Conservation (phyloP, 2,797 vertebrate genomes). For the Artibeus jamaicensis region DNA sequence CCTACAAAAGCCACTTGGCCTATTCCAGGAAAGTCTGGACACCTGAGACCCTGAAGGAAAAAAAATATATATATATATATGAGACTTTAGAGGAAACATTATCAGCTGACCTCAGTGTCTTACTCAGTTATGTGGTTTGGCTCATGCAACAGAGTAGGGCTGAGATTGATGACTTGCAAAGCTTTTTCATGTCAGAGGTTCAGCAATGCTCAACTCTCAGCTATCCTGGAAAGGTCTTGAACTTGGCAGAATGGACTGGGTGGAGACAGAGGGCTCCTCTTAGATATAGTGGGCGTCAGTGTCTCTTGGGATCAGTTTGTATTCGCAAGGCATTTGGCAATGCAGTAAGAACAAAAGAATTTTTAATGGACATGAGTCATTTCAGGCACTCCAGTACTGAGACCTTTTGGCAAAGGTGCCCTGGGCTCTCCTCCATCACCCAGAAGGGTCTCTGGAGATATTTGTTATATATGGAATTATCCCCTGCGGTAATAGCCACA, state of each 20-base stretch:
- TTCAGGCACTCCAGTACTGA: not conserved
- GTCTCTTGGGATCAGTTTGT: not conserved
- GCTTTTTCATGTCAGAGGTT: not conserved
- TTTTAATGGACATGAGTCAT: constrained; percentile 7
- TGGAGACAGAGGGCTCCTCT: not conserved
- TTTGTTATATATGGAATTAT: not conserved
- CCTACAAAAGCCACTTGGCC: not conserved
- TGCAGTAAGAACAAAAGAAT: not conserved
- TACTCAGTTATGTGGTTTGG: constrained; percentile 9
- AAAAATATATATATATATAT: not conserved
- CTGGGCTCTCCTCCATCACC: not conserved
- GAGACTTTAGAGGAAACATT: not conserved
- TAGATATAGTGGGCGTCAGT: not conserved
- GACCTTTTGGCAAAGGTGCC: not conserved
- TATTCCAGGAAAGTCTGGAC: not conserved
- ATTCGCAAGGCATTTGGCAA: not conserved
- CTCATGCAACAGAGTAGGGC: not conserved
- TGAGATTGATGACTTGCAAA: not conserved
- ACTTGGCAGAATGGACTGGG: not conserved
- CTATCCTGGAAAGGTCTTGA: not conserved
- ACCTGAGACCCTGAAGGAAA: not conserved
- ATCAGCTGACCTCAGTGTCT: not conserved
- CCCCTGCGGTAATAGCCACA: not conserved
- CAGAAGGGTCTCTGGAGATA: not conserved
- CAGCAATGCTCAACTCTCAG: not conserved